Percentiles rank a stretch among this genome's conserved stretches.
Conservation (phyloP, 2,888 invertebrate genomes). For the Diplolepis rosae region DNA sequence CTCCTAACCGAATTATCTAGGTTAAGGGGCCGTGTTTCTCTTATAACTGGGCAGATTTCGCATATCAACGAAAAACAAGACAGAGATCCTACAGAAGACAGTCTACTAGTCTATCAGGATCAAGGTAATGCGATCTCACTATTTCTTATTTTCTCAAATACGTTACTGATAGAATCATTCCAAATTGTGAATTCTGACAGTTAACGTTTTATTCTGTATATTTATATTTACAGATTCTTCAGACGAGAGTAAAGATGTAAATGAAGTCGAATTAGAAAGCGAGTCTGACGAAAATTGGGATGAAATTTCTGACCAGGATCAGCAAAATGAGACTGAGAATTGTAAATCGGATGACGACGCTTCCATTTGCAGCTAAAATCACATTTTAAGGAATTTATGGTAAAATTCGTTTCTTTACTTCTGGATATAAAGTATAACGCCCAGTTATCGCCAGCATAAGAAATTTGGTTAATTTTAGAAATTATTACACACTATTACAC, state of each 20-base stretch:
- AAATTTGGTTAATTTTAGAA: no score
- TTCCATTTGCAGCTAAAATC: constrained; percentile 59
- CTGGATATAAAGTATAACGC: no score
- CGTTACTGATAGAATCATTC: no score
- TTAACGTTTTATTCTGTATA: no score
- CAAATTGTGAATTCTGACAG: no score
- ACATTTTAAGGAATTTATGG: not conserved
- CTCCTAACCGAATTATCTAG: constrained; percentile 76
- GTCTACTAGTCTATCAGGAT: constrained; percentile 77
- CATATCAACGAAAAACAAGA: constrained; percentile 71
- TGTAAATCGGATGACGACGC: constrained; percentile 60
- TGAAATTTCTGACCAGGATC: constrained; percentile 66
- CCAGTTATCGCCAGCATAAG: no score
- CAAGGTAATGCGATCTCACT: constrained; percentile 69
- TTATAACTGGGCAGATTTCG: constrained; percentile 77
- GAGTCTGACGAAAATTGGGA: constrained; percentile 71
- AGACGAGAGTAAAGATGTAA: constrained; percentile 65
- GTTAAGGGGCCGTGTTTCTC: constrained; percentile 78
- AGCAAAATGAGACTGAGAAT: constrained; percentile 60
- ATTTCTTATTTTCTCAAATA: not conserved
- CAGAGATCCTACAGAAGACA: constrained; percentile 70
- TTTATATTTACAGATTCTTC: constrained; percentile 62
- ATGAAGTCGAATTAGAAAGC: constrained; percentile 63
- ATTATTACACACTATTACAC: no score
- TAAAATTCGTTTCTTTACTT: not conserved